phyloP scores from a whole-genome alignment of 2,113 vertebrate genomes.

The Hepsetus odoe region DNA sequence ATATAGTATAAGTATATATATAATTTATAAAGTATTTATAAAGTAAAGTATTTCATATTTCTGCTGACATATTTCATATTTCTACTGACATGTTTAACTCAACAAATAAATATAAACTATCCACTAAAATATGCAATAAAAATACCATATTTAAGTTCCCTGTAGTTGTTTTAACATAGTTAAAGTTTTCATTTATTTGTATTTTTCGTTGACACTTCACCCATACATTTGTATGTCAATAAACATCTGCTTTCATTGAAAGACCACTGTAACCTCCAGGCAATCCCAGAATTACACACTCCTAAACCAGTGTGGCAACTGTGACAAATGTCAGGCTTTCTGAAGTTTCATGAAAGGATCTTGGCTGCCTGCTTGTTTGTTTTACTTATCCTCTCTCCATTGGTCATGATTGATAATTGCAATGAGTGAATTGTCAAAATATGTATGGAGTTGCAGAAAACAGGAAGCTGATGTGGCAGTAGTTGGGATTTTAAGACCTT shows the following conservation, averaged over 20 bases:
- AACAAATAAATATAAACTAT: no score
- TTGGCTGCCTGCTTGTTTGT: neutral
- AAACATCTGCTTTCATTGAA: neutral
- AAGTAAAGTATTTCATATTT: no score
- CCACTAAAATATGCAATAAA: no score
- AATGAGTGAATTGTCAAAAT: neutral
- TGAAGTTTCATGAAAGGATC: neutral
- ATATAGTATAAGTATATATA: no score
- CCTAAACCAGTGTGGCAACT: neutral
- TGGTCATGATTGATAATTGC: neutral
- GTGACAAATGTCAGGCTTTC: neutral
- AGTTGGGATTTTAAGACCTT: slow-evolving; percentile 21
- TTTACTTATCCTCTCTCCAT: neutral
- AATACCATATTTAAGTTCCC: no score
- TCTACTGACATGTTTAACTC: no score
- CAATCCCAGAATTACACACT: neutral
- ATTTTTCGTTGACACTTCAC: neutral
- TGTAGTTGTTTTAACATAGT: no score
- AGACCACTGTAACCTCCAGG: neutral
- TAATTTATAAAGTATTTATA: no score
- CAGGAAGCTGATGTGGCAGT: slow-evolving; percentile 9
- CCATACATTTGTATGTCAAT: neutral
- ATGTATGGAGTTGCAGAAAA: slow-evolving; percentile 14
- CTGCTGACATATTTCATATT: no score
- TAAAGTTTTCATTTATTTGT: no score